These are phyloP conservation scores for Pristionchus japonicus DNA, from an alignment of 2,888 invertebrate genomes.

Conservation along the genomic window DNA sequence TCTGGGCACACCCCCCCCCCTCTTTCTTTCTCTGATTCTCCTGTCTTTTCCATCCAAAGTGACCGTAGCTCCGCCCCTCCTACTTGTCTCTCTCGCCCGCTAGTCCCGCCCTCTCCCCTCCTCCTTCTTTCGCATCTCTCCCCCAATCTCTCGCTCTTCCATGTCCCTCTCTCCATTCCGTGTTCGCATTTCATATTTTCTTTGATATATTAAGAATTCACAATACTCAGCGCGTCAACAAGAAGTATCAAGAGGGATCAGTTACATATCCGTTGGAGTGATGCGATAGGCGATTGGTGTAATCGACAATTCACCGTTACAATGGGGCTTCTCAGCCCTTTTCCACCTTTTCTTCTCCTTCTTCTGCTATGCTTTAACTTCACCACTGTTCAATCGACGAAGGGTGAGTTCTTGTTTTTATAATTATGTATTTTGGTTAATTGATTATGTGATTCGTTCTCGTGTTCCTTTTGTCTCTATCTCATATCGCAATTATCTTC, in stretches of 20 bases:
- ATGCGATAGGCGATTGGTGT: neutral
- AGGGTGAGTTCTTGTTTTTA: neutral
- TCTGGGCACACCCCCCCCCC: neutral
- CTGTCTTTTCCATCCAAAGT: constrained; percentile 29
- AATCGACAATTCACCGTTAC: neutral
- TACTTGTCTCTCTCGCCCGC: neutral
- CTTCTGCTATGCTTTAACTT: constrained; percentile 2
- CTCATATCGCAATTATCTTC: constrained; percentile 28
- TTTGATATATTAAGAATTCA: too few species aligned
- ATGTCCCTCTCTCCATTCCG: neutral
- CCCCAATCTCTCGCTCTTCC: neutral
- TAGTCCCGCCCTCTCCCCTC: neutral
- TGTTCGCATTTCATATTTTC: neutral
- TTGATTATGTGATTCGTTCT: neutral
- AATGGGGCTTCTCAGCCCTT: constrained; percentile 43
- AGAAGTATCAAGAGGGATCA: too few species aligned
- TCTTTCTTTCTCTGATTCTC: constrained; percentile 34
- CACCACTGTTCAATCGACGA: neutral
- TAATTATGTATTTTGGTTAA: neutral
- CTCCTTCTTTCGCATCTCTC: neutral
- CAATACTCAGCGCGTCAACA: too few species aligned
- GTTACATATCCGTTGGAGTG: neutral
- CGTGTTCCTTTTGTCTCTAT: neutral
- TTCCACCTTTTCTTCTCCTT: constrained; percentile 12
- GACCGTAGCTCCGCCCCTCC: constrained; percentile 20